Conservation (phyloP, 2,888 invertebrate species). For the Agonum fuliginosum region DNA sequence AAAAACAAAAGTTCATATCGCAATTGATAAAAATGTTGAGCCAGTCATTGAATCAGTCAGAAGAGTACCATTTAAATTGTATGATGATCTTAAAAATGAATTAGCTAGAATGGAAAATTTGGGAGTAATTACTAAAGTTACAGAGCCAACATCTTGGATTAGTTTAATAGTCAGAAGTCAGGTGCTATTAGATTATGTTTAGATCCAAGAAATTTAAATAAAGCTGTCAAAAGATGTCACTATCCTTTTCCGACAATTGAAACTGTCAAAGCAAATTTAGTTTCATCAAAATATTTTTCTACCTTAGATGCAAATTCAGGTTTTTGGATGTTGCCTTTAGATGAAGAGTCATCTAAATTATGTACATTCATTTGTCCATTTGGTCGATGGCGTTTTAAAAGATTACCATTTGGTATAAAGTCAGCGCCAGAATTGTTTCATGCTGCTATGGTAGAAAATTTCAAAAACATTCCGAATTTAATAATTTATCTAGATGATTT, state of each 20-base stretch:
- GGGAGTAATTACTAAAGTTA: background rate
- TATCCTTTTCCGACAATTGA: background rate
- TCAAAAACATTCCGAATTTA: too few relatives aligned
- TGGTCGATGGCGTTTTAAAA: background rate
- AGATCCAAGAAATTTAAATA: background rate
- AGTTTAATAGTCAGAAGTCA: background rate
- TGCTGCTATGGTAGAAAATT: background rate
- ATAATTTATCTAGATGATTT: background rate
- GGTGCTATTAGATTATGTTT: background rate
- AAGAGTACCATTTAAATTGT: background rate
- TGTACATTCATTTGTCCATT: background rate
- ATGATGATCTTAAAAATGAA: background rate
- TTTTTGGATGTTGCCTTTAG: background rate
- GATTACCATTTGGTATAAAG: background rate
- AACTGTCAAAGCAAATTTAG: background rate
- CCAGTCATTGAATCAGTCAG: background rate
- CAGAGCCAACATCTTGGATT: background rate
- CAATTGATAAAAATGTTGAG: background rate
- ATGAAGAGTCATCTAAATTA: background rate
- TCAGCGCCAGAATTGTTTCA: background rate
- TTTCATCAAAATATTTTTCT: background rate
- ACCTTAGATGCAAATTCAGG: background rate
- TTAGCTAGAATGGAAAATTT: background rate
- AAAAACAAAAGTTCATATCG: background rate
- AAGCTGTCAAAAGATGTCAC: background rate